Conservation (phyloP, 1,140 invertebrate genomes). For the Berghia stephanieae region DNA sequence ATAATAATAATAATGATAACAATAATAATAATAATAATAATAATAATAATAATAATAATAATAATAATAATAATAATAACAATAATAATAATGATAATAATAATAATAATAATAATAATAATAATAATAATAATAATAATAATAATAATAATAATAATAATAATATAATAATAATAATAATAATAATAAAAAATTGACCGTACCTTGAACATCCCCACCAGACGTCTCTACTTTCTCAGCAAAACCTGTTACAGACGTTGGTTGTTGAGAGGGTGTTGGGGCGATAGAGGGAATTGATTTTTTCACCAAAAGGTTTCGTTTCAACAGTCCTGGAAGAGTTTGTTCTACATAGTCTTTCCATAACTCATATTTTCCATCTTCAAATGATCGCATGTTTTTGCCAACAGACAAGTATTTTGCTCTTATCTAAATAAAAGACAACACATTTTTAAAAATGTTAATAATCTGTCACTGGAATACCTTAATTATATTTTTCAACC, state of each 20-base stretch:
- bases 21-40: too few relatives aligned
- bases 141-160: too few relatives aligned
- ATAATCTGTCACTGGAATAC: too few relatives aligned
- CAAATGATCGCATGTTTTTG: conserved; percentile 80
- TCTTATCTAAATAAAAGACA: conserved; percentile 75
- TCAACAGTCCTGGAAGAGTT: conserved; percentile 59
- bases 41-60: too few relatives aligned
- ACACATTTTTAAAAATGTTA: too few relatives aligned
- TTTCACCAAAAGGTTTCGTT: conserved; percentile 63
- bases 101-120: too few relatives aligned
- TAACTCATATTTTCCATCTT: conserved; percentile 70
- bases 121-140: too few relatives aligned
- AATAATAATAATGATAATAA: too few relatives aligned
- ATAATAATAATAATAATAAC: too few relatives aligned
- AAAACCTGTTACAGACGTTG: neutral
- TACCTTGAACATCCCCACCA: conserved; percentile 24
- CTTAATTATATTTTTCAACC: too few relatives aligned
- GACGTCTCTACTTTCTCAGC: conserved; percentile 17
- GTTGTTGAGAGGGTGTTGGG: conserved; percentile 32
- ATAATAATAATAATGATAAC: too few relatives aligned
- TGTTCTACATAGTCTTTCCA: conserved; percentile 64
- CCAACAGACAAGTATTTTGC: conserved; percentile 79
- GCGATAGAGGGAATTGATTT: conserved; percentile 35
- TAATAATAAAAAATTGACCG: neutral
- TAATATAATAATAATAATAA: too few relatives aligned